These are phyloP conservation scores for Malurus alboscapulatus DNA, from an alignment of 2,113 vertebrate genomes.

Conservation along the genomic window DNA sequence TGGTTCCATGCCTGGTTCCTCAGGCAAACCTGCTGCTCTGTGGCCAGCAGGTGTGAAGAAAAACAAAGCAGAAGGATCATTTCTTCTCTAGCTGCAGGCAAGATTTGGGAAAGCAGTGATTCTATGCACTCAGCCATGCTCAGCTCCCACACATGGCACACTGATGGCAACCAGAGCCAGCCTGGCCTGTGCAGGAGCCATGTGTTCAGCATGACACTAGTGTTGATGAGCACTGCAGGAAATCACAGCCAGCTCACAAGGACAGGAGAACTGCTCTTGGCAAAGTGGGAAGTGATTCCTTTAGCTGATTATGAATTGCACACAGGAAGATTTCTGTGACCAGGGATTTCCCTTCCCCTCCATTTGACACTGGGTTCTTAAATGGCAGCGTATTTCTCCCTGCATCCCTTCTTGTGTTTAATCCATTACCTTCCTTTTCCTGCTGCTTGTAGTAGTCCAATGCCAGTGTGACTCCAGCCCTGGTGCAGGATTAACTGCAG, in stretches of 20 bases:
- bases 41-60: background rate
- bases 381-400: accelerated
- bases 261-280: background rate
- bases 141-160: accelerated
- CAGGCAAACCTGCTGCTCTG: background rate
- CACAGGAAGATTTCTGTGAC: background rate
- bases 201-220: background rate
- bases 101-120: background rate
- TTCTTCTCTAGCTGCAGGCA: background rate
- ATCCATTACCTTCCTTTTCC: background rate
- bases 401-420: background rate
- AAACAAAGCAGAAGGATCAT: background rate
- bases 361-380: background rate
- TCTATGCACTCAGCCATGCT: background rate
- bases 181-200: background rate
- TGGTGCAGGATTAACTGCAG: background rate
- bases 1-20: background rate
- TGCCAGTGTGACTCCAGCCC: background rate
- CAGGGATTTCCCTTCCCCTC: background rate
- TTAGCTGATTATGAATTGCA: background rate
- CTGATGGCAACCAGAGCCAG: background rate
- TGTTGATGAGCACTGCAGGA: accelerated
- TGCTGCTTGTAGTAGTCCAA: background rate
- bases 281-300: background rate
- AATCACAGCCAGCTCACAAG: background rate